Base-by-base conservation (phyloP, 2,888 invertebrate genomes). In the Nebria salina region DNA sequence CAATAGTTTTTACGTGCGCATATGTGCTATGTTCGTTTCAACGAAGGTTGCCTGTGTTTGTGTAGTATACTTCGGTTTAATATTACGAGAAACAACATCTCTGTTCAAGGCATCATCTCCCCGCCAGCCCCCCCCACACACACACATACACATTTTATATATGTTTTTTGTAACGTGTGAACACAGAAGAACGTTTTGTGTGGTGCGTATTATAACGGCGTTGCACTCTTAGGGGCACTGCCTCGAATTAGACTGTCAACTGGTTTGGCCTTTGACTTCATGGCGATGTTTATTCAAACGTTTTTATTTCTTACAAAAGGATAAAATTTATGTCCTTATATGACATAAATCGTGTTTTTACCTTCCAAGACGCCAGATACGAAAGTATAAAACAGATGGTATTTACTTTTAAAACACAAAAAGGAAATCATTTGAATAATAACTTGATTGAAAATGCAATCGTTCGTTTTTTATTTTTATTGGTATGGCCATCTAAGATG, bases 161-260 rank as follows among this genome's bases (percentile, higher is more conserved):
- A 13, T 79, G 76, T 82, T 83, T 75, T 82, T 78, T 83, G 82
- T 78, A 77, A 82, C 81, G 81, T 83, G 83, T 83, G 82, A 83
- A 83, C 83, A 54, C 54, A 83, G 80, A 79, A 74, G 64, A 74
- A 72, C 77, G 83, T 76, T 82, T 83, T 82, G 20, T 25, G 20
- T n/a, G 70, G 20, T 26, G 70, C 25, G 70, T 26, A 5, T 15
- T 11, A 25, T 25, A 25, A 66, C 66, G 65, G 25, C 72, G 75
- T 65, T 81, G 81, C 76, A 81, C 81, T 81, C 76, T 81, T 77
- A 77, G 73, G 73, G 77, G 75, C 82, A 77, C 80, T 54, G 76
- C 82, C 75, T 79, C 82, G 79, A 82, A 82, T 82, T 82, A 82
- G 75, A 78, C 82, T 82, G 79, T 82, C 82, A 82, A 75, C 82